Evolutionary conservation across 2,888 invertebrate genomes (phyloP).

Genomic region (Gari tellinella): DNA sequence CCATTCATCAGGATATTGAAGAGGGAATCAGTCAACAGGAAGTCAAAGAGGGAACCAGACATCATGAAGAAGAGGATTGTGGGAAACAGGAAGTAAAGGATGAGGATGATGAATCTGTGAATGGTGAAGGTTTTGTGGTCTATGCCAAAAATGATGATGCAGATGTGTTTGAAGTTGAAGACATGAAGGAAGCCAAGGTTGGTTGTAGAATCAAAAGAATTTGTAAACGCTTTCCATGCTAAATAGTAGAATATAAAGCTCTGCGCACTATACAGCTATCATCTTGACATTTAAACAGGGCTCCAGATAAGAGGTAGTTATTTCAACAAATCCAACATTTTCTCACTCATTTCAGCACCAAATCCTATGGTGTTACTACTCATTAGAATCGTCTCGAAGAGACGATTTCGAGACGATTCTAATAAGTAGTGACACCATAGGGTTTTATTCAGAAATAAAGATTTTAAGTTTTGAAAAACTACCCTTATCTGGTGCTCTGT

Average conservation of each 20-base stretch:
- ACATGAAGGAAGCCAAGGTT: conserved; percentile 21
- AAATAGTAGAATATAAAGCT: background rate
- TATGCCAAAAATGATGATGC: conserved; percentile 47
- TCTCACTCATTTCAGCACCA: too few relatives aligned
- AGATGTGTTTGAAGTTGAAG: conserved; percentile 42
- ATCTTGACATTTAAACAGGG: too few relatives aligned
- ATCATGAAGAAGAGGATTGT: conserved; percentile 23
- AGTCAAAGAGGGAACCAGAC: conserved; percentile 1
- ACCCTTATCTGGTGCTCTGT: too few relatives aligned
- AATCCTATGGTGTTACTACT: too few relatives aligned
- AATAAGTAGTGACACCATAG: too few relatives aligned
- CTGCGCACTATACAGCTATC: too few relatives aligned
- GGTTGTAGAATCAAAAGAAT: background rate
- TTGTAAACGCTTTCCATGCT: background rate
- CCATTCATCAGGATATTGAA: background rate
- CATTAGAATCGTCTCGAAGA: too few relatives aligned
- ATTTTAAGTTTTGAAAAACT: too few relatives aligned
- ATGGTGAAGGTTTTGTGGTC: conserved; percentile 50
- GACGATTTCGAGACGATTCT: too few relatives aligned
- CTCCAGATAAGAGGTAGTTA: too few relatives aligned
- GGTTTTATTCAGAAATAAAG: too few relatives aligned
- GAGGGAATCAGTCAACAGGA: conserved; percentile 14
- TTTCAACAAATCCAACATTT: too few relatives aligned
- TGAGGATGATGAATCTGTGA: conserved; percentile 14
- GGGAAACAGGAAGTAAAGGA: conserved; percentile 34